Conservation (phyloP, 53 echinoderm and acorn worm species). For the Echinometra lucunter region DNA sequence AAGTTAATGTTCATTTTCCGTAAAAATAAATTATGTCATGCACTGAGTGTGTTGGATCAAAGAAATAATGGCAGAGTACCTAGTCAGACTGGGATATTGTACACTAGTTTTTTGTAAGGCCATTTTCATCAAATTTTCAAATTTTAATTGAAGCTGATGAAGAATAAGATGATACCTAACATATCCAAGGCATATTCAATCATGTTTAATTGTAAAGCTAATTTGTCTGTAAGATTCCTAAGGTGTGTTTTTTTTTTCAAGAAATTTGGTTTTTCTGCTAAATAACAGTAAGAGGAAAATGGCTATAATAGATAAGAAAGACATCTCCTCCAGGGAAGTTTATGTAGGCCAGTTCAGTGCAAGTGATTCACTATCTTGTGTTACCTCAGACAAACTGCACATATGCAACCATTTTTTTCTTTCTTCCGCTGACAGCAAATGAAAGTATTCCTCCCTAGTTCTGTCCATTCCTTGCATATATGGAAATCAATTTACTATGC, state of each 20-base stretch:
- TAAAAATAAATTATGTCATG: neutral
- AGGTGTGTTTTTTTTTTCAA: no score
- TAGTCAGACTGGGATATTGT: no score
- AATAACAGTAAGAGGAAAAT: neutral
- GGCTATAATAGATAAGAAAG: neutral
- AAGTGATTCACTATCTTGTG: neutral
- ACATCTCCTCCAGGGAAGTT: neutral
- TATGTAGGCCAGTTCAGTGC: neutral
- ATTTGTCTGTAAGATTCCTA: no score
- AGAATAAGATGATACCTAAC: no score
- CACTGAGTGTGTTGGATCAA: no score
- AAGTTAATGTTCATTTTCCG: neutral
- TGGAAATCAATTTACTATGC: conserved; percentile 20
- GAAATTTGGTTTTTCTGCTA: neutral
- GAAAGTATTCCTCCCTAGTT: conserved; percentile 49
- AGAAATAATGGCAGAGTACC: no score
- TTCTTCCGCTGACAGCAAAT: conserved; percentile 47
- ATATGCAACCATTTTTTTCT: conserved; percentile 26
- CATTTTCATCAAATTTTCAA: no score
- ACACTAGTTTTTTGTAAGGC: no score
- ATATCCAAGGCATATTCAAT: no score
- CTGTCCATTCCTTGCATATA: conserved; percentile 8
- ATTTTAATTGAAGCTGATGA: no score
- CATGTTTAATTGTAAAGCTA: no score
- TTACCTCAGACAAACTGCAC: conserved; percentile 51